Percentiles rank a stretch among this genome's conserved stretches.
These are phyloP conservation scores for Calephelis virginiensis DNA, from an alignment of 1,140 invertebrate genomes.

Conservation along the genomic window DNA sequence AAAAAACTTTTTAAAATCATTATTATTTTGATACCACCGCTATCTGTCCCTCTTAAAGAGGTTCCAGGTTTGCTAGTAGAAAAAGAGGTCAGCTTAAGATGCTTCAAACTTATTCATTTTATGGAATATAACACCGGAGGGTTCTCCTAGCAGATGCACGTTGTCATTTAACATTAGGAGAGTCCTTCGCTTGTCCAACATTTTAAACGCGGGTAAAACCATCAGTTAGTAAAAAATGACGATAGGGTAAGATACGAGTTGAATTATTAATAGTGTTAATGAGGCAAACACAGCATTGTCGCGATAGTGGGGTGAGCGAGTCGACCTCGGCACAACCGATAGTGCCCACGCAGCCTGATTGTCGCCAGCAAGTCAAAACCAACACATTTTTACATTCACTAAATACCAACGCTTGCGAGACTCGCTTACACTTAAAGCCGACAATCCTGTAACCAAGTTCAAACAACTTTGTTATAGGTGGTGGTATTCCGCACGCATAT, in stretches of 20 bases:
- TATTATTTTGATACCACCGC: too few relatives aligned
- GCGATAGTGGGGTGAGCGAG: constrained; percentile 71
- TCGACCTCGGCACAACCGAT: constrained; percentile 65
- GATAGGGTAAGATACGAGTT: constrained; percentile 67
- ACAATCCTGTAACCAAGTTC: constrained; percentile 26
- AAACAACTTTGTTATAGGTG: not conserved
- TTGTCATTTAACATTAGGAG: too few relatives aligned
- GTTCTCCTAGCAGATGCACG: too few relatives aligned
- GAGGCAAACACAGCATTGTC: constrained; percentile 48
- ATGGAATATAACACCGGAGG: too few relatives aligned
- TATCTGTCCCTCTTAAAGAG: too few relatives aligned
- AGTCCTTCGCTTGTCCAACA: too few relatives aligned
- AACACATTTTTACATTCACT: constrained; percentile 51
- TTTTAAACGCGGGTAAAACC: too few relatives aligned
- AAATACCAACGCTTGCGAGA: constrained; percentile 31
- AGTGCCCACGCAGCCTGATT: constrained; percentile 75
- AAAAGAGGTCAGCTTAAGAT: too few relatives aligned
- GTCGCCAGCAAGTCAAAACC: constrained; percentile 62
- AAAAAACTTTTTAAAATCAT: too few relatives aligned
- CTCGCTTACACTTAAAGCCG: constrained; percentile 31
- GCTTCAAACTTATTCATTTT: too few relatives aligned
- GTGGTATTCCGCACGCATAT: constrained; percentile 23
- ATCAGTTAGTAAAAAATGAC: constrained; percentile 32
- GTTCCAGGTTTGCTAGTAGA: too few relatives aligned
- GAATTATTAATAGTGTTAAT: constrained; percentile 72